Evolutionary conservation across 2,888 invertebrate species (phyloP), one percentile per base, ranked within the genome.

Genomic region (Operophtera brumata): DNA sequence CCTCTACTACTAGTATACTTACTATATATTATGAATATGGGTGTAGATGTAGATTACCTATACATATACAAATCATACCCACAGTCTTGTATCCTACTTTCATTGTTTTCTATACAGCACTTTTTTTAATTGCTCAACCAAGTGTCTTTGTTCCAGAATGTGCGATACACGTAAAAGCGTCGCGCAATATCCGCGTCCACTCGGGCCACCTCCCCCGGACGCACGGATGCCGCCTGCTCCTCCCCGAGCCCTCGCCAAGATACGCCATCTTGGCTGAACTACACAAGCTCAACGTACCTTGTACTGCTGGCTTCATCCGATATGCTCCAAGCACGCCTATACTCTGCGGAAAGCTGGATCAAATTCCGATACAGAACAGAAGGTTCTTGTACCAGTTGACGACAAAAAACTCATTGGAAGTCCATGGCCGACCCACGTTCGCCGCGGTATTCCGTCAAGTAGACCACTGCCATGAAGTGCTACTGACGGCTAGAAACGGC

Each of bases 401-500:
- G 50, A 90, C 91, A 26, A 90, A 90, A 59, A 86, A 83, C 59
- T 91, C 91, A 5, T 86, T 94, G 60, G 91, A 91, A 69, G 80
- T 93, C 51, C 92, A 92, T 69, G 93, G 93, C 59, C 90, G 90
- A 76, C 94, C 94, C 53, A 91, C 93, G 79, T 94, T 94, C 89
- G 91, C 92, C 76, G 90, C 94, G 69, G 87, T 86, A 67, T 94
- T 93, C 84, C 92, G 92, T 72, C 82, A 92, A 67, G 94, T 94
- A 55, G 94, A 94, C 81, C 92, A 93, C 75, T 95, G 94, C 70
- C 94, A 94, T 75, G 93, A 94, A 77, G 91, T 94, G 61, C 92
- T 93, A 32, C 91, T 94, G 64, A 91, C 91, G 65, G 86, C 88
- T 47, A 90, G 91, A 63, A 94, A 93, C 84, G 94, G 92, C 72